These are phyloP conservation scores for Coelopa frigida DNA, from an alignment of 1,140 invertebrate genomes.

Conservation along the genomic window DNA sequence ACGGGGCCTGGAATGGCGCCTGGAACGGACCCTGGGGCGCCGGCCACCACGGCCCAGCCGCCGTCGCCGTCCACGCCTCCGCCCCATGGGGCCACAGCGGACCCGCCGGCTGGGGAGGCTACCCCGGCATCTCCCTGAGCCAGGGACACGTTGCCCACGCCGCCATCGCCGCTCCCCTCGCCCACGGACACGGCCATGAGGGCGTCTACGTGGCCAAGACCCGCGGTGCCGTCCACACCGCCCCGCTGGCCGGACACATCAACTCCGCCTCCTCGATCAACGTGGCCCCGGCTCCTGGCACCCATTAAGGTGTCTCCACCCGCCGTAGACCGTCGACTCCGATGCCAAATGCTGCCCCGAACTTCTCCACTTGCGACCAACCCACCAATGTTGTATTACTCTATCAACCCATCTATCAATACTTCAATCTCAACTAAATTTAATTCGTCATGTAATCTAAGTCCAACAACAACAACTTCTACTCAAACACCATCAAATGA, in stretches of 20 bases:
- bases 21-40: slow-evolving; percentile 28
- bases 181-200: slow-evolving; percentile 19
- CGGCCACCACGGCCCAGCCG: slow-evolving; percentile 28
- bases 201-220: slow-evolving; percentile 49
- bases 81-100: slow-evolving; percentile 28
- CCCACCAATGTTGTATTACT: not conserved
- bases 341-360: slow-evolving; percentile 18
- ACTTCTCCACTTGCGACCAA: slow-evolving; percentile 1
- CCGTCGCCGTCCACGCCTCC: slow-evolving; percentile 29
- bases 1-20: slow-evolving; percentile 5
- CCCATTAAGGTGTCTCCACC: slow-evolving; percentile 33
- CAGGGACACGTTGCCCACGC: slow-evolving; percentile 27
- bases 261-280: slow-evolving; percentile 43
- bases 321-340: not conserved
- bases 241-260: slow-evolving; percentile 45
- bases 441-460: slow-evolving; percentile 25
- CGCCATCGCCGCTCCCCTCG: slow-evolving; percentile 3
- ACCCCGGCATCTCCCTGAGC: slow-evolving; percentile 36
- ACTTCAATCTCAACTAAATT: not conserved
- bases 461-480: slow-evolving; percentile 28
- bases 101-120: slow-evolving; percentile 25
- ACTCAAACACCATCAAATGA: slow-evolving; percentile 31
- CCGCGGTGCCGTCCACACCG: slow-evolving; percentile 47
- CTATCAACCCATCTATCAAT: not conserved
- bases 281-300: slow-evolving; percentile 48